A percentile compares a stretch with the other conserved stretches of the same genome.
Evolutionary conservation across 2,888 invertebrate genomes (phyloP).

Genomic region (Polia nebulosa): DNA sequence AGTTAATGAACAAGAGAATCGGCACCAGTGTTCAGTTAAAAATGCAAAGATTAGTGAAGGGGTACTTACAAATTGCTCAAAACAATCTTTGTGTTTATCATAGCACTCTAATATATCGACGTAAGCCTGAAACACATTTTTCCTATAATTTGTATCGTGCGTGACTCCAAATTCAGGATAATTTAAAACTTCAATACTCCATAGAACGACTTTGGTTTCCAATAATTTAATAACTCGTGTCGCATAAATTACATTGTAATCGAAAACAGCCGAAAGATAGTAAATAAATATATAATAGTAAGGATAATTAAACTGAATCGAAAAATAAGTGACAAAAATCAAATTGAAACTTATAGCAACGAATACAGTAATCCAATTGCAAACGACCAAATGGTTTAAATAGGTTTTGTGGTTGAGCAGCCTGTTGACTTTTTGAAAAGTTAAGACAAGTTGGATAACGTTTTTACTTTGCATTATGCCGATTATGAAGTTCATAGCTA

Average conservation of each 20-base stretch:
- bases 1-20: too few species aligned
- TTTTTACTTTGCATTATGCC: constrained; percentile 4
- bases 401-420: constrained; percentile 9
- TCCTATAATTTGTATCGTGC: background rate
- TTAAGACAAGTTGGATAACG: constrained; percentile 20
- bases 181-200: constrained; percentile 7
- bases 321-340: background rate
- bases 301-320: too few species aligned
- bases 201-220: constrained; percentile 10
- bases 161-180: background rate
- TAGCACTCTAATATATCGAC: constrained; percentile 36
- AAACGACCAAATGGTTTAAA: background rate
- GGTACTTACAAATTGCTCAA: constrained; percentile 32
- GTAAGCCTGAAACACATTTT: constrained; percentile 24
- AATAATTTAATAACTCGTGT: constrained; percentile 1
- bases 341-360: background rate
- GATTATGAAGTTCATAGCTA: constrained; percentile 1
- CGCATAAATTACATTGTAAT: constrained; percentile 4
- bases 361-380: constrained; percentile 33
- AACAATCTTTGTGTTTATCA: constrained; percentile 14
- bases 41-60: background rate
- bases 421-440: constrained; percentile 41
- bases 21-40: too few species aligned
- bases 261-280: constrained; percentile 1
- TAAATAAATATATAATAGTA: background rate